Base-by-base conservation (phyloP, 2,888 invertebrate genomes). In the Orchestes rusci region DNA sequence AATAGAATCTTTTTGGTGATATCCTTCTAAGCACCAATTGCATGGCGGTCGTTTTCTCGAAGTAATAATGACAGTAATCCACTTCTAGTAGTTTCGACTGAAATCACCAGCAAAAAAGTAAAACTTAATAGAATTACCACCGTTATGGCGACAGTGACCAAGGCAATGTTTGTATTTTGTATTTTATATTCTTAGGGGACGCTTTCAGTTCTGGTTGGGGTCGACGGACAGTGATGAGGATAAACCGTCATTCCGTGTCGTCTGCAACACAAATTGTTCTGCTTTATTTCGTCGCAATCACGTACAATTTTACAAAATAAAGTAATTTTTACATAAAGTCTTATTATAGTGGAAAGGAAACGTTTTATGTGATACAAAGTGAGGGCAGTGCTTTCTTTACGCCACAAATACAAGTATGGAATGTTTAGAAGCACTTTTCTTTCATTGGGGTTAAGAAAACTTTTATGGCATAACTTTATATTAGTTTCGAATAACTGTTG, bases 171-270 rank as follows among this genome's bases (percentile, higher is more conserved):
- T 48, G 44, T 48, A 37, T 44, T 44, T 41, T 32, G 32, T 41
- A 39, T 16, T 38, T 44, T 40, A 37, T 42, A 34, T 40, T 40
- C 31, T 44, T 29, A 8, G 37, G 40, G 36, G 43, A 36, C 40
- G 30, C 31, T 35, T 44, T 48, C 29, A 44, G 29, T 32, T 43
- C 23, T 43, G 16, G 18, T 44, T 16, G 18, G 43, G 48, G 40
- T 48, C 43, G 47, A 43, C 39, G 47, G 43, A 43, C 47, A 34
- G 36, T 46, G 46, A 38, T 42, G 42, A 46, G 46, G 30, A 46
- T 32, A 19, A 39, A 46, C 23, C 13, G 36, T 28, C 36, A 38
- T 39, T 43, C 32, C 27, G 44, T 45, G 42, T 42, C 41, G 46
- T 46, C 41, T 46, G 37, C 35, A 30, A 37, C 31, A 37, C 41